Evolutionary conservation across 2,888 invertebrate genomes (phyloP).

Genomic region (Drosophila greeni): DNA sequence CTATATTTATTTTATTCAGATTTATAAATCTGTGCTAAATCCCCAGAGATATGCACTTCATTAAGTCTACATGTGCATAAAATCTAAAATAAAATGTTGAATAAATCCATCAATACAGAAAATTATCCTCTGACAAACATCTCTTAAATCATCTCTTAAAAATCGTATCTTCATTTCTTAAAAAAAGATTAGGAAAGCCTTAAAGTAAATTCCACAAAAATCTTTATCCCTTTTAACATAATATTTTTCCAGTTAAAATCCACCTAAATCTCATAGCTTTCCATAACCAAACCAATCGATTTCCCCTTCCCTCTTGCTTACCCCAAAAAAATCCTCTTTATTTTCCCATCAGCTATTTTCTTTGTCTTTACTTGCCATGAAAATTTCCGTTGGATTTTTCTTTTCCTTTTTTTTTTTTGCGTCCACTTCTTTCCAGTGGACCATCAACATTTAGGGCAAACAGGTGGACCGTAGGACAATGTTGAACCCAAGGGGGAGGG

Average conservation of each 20-base stretch:
- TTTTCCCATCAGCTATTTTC: conserved; percentile 24
- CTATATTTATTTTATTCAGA: conserved; percentile 7
- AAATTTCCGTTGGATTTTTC: conserved; percentile 11
- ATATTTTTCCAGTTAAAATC: too few relatives aligned
- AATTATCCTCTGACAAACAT: too few relatives aligned
- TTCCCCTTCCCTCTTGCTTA: background rate
- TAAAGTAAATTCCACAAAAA: too few relatives aligned
- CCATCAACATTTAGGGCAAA: conserved; percentile 64
- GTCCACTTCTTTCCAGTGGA: conserved; percentile 28
- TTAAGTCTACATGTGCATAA: conserved; percentile 1
- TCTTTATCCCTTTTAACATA: background rate
- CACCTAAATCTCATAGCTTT: background rate
- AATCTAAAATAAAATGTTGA: background rate
- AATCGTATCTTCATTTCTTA: too few relatives aligned
- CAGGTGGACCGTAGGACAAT: conserved; percentile 30
- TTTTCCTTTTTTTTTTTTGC: background rate
- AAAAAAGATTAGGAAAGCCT: too few relatives aligned
- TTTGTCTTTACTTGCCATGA: conserved; percentile 29
- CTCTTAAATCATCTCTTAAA: too few relatives aligned
- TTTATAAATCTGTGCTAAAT: background rate
- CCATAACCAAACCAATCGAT: conserved; percentile 4
- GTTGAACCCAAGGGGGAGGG: conserved; percentile 10
- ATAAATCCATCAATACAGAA: background rate
- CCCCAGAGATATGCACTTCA: background rate
- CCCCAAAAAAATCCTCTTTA: conserved; percentile 14